Conservation (phyloP, 2,113 vertebrate genomes). For the Tauraco erythrolophus region DNA sequence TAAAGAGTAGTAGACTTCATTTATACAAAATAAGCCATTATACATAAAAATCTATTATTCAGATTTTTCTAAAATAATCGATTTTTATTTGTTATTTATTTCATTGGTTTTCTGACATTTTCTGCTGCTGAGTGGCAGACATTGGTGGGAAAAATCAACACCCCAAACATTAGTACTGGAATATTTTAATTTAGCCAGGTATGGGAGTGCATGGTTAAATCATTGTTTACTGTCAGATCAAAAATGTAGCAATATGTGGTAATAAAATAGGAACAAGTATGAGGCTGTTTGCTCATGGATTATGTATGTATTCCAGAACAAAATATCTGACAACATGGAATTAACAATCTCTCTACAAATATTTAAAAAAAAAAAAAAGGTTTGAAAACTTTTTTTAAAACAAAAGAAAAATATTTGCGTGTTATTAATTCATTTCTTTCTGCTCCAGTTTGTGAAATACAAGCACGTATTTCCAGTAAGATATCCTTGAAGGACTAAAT, state of each 20-base stretch:
- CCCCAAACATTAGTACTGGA: neutral
- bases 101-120: neutral
- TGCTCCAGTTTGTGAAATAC: neutral
- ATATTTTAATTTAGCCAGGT: neutral
- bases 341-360: neutral
- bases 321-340: neutral
- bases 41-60: neutral
- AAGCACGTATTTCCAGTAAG: neutral
- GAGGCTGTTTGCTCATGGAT: neutral
- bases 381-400: neutral
- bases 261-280: neutral
- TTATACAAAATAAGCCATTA: neutral
- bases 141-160: fast-evolving
- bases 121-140: neutral
- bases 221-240: neutral
- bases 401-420: neutral
- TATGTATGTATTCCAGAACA: neutral
- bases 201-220: neutral
- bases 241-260: neutral
- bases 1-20: neutral
- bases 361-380: too few species aligned
- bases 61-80: neutral
- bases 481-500: neutral
- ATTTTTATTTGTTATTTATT: neutral
- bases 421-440: neutral